phyloP scores from a whole-genome alignment of 1,140 invertebrate species.

The Lepidurus arcticus region DNA sequence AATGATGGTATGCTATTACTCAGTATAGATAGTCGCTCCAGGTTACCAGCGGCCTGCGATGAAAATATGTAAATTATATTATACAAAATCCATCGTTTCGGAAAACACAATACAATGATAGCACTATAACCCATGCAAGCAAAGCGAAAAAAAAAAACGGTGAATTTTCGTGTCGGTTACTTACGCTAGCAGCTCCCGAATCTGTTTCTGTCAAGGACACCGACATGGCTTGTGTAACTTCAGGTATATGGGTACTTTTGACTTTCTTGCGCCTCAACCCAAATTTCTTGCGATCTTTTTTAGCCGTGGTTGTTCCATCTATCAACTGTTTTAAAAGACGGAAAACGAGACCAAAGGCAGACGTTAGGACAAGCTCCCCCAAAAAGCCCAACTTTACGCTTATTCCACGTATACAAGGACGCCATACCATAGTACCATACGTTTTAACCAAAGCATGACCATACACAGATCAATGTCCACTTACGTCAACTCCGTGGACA shows the following conservation, averaged over 20 bases:
- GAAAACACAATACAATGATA: neutral
- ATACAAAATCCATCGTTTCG: neutral
- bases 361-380: conserved; percentile 26
- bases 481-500: conserved; percentile 12
- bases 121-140: neutral
- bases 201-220: conserved; percentile 33
- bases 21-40: conserved; percentile 27
- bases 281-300: conserved; percentile 62
- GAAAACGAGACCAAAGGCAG: conserved; percentile 23
- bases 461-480: neutral
- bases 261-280: conserved; percentile 60
- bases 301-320: conserved; percentile 53
- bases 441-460: neutral
- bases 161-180: neutral
- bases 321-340: neutral
- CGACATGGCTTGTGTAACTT: conserved; percentile 25
- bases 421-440: conserved; percentile 3
- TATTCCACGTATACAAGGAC: neutral
- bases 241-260: conserved; percentile 29
- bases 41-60: neutral
- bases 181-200: conserved; percentile 24
- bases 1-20: conserved; percentile 50
- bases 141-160: neutral
- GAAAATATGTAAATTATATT: neutral
- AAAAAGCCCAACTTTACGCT: neutral